Evolutionary conservation across 2,797 vertebrate species (phyloP).

Genomic region (Cephalopachus bancanus): DNA sequence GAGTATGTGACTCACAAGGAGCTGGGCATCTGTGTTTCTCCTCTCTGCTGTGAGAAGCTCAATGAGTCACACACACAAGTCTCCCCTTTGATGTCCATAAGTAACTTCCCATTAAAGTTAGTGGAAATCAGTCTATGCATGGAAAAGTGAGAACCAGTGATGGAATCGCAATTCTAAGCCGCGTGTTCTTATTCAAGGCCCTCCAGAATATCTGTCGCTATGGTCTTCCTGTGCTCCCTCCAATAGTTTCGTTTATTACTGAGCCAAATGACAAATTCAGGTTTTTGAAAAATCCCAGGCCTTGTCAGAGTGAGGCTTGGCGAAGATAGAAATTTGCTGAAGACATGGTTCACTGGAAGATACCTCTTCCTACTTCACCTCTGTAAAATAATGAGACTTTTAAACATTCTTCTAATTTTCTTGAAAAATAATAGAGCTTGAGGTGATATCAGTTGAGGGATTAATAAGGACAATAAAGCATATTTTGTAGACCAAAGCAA

Average conservation of each 20-base stretch:
- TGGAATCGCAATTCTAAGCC: background rate
- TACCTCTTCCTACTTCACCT: background rate
- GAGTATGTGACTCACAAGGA: rapidly evolving
- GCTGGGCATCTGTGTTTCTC: background rate
- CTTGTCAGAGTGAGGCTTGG: background rate
- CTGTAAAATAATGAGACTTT: constrained; percentile 25
- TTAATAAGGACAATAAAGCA: constrained; percentile 60
- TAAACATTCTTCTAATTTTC: constrained; percentile 55
- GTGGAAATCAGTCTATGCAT: rapidly evolving
- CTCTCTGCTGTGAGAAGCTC: no score
- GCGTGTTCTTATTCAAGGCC: no score
- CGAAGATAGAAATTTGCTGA: background rate
- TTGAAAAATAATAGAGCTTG: constrained; percentile 51
- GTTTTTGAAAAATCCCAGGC: background rate
- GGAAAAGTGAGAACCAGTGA: rapidly evolving
- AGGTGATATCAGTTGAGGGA: constrained; percentile 6
- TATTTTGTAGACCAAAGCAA: constrained; percentile 41
- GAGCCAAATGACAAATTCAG: background rate
- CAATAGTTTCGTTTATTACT: background rate
- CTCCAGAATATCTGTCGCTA: background rate
- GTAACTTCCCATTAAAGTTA: no score
- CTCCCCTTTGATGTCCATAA: rapidly evolving
- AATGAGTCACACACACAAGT: background rate
- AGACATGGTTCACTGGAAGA: background rate
- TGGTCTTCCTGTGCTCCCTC: background rate